These are phyloP conservation scores for Apodemia mormo DNA, from an alignment of 2,888 invertebrate species.

Conservation along the genomic window DNA sequence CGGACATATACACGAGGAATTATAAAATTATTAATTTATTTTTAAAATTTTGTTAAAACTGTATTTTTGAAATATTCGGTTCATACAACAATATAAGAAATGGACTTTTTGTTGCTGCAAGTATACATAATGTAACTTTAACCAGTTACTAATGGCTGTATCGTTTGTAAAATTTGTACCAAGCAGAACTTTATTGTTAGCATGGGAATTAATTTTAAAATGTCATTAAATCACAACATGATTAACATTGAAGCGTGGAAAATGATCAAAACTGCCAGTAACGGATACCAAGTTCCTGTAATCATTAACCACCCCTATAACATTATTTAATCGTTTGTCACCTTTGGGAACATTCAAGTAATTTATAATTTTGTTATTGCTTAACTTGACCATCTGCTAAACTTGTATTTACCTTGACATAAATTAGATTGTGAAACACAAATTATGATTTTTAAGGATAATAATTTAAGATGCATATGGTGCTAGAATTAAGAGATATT, in stretches of 20 bases:
- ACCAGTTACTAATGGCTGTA: not conserved
- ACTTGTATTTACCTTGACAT: not conserved
- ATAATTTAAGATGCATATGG: not conserved
- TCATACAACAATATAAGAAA: too few relatives aligned
- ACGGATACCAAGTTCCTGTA: constrained; percentile 61
- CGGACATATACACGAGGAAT: too few relatives aligned
- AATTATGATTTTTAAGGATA: not conserved
- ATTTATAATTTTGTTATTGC: constrained; percentile 9
- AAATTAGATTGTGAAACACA: constrained; percentile 1
- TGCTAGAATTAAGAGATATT: not conserved
- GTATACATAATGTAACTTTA: not conserved
- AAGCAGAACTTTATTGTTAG: not conserved
- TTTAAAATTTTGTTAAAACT: too few relatives aligned
- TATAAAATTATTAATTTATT: too few relatives aligned
- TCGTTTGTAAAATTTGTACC: not conserved
- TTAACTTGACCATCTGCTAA: constrained; percentile 2
- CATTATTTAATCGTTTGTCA: constrained; percentile 3
- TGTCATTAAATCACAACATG: constrained; percentile 4
- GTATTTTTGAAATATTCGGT: too few relatives aligned
- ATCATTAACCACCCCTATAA: constrained; percentile 12
- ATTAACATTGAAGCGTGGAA: constrained; percentile 7
- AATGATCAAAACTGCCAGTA: constrained; percentile 38
- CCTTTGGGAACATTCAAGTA: constrained; percentile 3
- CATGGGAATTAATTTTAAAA: constrained; percentile 6
- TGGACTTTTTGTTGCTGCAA: too few relatives aligned